phyloP scores from a whole-genome alignment of 2,113 vertebrate species.

The Clarias macrocephalus region DNA sequence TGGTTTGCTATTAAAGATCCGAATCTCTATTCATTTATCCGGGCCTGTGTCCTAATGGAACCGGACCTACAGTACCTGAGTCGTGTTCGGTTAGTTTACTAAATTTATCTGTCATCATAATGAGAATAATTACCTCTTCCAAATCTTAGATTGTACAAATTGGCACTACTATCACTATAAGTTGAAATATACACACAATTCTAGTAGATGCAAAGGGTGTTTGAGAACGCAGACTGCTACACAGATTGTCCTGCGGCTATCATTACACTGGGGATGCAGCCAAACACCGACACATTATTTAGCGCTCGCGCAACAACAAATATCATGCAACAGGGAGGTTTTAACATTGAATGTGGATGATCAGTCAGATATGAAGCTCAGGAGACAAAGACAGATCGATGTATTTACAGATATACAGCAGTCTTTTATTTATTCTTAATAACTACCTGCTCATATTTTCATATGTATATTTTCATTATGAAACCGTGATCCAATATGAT shows the following conservation, averaged over 20 bases:
- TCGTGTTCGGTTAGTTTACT: background rate
- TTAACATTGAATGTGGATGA: background rate
- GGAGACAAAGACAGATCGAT: background rate
- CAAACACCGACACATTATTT: background rate
- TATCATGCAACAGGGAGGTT: background rate
- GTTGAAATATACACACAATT: background rate
- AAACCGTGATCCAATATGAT: too few species aligned
- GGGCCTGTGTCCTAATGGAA: background rate
- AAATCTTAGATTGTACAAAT: background rate
- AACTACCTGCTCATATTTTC: too few species aligned
- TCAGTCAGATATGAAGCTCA: background rate
- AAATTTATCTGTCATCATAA: background rate
- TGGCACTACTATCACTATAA: background rate
- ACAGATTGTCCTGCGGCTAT: background rate
- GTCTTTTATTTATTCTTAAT: background rate
- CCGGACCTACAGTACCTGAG: background rate
- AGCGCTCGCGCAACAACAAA: background rate
- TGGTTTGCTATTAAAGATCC: slow-evolving; percentile 71
- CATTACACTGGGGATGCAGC: background rate
- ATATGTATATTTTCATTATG: too few species aligned
- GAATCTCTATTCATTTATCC: slow-evolving; percentile 64
- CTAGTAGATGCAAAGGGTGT: background rate
- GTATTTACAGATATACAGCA: too few species aligned
- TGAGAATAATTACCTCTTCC: background rate
- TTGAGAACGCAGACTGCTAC: background rate